Evolutionary conservation across 2,888 invertebrate species (phyloP).

Genomic region (Ophioninae sp.): DNA sequence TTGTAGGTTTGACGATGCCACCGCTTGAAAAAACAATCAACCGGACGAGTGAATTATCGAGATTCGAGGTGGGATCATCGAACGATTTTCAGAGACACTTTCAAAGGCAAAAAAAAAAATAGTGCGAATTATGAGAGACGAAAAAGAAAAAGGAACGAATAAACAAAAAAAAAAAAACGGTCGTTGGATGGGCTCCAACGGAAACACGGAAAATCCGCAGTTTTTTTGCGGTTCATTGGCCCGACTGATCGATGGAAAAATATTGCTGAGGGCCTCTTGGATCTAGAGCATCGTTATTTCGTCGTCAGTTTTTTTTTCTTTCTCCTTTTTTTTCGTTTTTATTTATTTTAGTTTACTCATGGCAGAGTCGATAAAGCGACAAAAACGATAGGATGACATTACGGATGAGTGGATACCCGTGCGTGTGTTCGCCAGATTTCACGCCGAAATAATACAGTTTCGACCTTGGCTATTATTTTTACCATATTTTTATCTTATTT

Average conservation of each 20-base stretch:
- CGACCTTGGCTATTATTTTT: not conserved
- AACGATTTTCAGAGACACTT: not conserved
- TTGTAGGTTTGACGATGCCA: constrained; percentile 39
- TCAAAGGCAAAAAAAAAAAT: not conserved
- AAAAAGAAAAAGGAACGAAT: not conserved
- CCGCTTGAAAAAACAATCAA: constrained; percentile 24
- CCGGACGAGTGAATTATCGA: not conserved
- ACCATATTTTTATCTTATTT: not conserved
- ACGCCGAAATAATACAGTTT: not conserved
- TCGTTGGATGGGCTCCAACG: not conserved
- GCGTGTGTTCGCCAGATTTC: not conserved
- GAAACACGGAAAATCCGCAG: not conserved
- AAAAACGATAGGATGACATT: not conserved
- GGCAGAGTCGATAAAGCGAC: not conserved
- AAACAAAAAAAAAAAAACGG: not conserved
- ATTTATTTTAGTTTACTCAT: not conserved
- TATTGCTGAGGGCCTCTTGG: not conserved
- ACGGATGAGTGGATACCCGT: not conserved
- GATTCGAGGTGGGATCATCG: constrained; percentile 12
- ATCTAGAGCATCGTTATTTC: not conserved
- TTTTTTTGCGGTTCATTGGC: not conserved
- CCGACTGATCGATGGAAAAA: not conserved
- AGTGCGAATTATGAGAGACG: not conserved
- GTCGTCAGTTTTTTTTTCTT: not conserved
- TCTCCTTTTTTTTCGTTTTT: not conserved